Evolutionary conservation across 2,888 invertebrate genomes (phyloP), one percentile per base, ranked within the genome.

Genomic region (Amiota communis): DNA sequence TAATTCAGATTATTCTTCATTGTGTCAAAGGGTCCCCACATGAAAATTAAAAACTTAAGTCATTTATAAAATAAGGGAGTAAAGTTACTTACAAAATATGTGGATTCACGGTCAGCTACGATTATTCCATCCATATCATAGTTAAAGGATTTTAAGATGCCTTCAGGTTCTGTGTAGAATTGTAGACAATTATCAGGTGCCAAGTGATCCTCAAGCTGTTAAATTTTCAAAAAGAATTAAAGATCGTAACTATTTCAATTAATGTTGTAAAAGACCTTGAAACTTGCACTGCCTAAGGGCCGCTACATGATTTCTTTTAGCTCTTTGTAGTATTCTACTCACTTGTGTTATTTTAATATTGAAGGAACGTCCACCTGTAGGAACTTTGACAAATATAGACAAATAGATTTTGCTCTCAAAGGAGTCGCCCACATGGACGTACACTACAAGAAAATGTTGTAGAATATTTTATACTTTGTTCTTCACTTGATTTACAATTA

Each of bases 1-100:
- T 95, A 95, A 86, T 95, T 95, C 4, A 95, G 88, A 87, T 95
- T 94, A 83, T 95, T 95, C 95, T 95, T 87, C 48, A 77, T 80
- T 59, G 11, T 15, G 17, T 17, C 10, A 9, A 6, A 51, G 10
- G 1, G 23, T 23, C 23, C 23, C 23, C 23, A 23, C 23, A 23
- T 23, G 23, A 23, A 23, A 23, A 23, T 1, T 23, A 23, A 23
- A 23, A 23, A 23, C 3, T 1, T 23, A 23, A 2, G 23, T 36
- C 36, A 36, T 0, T 36, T 36, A 36, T 36, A 36, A 6, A 36
- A 6, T 15, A 10, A 17, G 59, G 9, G 23, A 3, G 3, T 23
- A 3, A 23, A 23, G 17, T 8, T 59, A 87, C 91, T 88, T 90
- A 94, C 94, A 82, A 93, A 91, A 87, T 94, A 94, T 74, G 92